Conservation (phyloP, 2,888 invertebrate genomes). For the Spodoptera picta region DNA sequence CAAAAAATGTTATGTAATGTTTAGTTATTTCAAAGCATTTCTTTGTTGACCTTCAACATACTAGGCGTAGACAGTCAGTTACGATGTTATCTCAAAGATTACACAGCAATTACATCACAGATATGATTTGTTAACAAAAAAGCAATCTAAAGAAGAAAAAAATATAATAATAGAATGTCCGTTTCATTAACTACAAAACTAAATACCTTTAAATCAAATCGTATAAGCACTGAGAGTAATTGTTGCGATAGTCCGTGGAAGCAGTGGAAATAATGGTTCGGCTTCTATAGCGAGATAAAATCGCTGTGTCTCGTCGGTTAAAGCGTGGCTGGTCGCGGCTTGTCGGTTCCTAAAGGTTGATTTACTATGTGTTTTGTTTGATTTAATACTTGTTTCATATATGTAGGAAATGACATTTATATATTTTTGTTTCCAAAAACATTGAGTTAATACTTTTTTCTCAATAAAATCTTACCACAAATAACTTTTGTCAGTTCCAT, state of each 20-base stretch:
- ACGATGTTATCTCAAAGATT: slow-evolving; percentile 45
- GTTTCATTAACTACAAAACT: slow-evolving; percentile 43
- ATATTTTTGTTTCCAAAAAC: slow-evolving; percentile 6
- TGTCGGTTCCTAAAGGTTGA: slow-evolving; percentile 32
- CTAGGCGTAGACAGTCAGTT: slow-evolving; percentile 32
- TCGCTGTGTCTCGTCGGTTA: slow-evolving; percentile 63
- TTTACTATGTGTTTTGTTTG: slow-evolving; percentile 23
- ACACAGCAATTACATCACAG: slow-evolving; percentile 42
- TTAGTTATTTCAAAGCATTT: slow-evolving; percentile 22
- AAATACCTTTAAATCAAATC: slow-evolving; percentile 53
- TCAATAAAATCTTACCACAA: slow-evolving; percentile 14
- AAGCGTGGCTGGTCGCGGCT: slow-evolving; percentile 47
- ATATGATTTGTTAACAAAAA: slow-evolving; percentile 34
- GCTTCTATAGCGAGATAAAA: slow-evolving; percentile 71
- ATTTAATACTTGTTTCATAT: slow-evolving; percentile 30
- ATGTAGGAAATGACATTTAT: slow-evolving; percentile 9
- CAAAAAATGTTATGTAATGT: slow-evolving; percentile 44
- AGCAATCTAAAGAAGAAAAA: slow-evolving; percentile 8
- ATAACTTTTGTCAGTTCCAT: slow-evolving; percentile 4
- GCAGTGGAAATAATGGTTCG: slow-evolving; percentile 72
- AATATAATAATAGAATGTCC: slow-evolving; percentile 28
- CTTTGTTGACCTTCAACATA: slow-evolving; percentile 43
- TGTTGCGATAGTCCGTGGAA: slow-evolving; percentile 55
- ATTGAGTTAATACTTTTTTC: neutral
- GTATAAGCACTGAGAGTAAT: slow-evolving; percentile 56